Percentiles rank a stretch among this genome's conserved stretches.
Evolutionary conservation across 2,113 vertebrate species (phyloP).

Genomic region (Calonectris borealis): DNA sequence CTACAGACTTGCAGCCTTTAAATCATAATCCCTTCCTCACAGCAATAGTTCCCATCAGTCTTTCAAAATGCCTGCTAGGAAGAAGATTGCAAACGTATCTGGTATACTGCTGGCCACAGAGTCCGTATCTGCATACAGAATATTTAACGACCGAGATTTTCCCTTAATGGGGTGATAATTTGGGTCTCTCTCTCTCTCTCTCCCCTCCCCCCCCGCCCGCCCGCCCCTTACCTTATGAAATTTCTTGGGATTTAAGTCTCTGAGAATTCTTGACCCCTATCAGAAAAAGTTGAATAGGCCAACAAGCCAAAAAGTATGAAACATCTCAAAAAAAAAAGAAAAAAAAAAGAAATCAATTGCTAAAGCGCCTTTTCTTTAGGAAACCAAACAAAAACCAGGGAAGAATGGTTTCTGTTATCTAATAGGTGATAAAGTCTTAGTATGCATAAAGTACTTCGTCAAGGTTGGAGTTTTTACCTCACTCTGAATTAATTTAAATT

Average conservation of each 20-base stretch:
- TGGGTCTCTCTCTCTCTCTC: not conserved
- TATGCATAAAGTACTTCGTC: not conserved
- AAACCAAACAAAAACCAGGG: not conserved
- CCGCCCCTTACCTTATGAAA: not conserved
- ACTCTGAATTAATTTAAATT: not conserved
- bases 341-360: not conserved
- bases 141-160: not conserved
- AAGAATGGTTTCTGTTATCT: not conserved
- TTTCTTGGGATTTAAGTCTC: not conserved
- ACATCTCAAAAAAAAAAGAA: not conserved
- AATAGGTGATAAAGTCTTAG: not conserved
- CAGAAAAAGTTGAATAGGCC: not conserved
- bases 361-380: not conserved
- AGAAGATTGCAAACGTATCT: not conserved
- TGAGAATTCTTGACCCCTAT: not conserved
- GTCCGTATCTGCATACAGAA: not conserved
- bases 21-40: not conserved
- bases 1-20: not conserved
- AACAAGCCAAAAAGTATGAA: not conserved
- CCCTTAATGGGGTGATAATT: not conserved
- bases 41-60: not conserved
- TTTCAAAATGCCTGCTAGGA: not conserved
- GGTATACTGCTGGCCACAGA: not conserved
- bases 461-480: not conserved
- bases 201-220: too few relatives aligned